A percentile compares a stretch with the other conserved stretches of the same genome.
phyloP scores from a whole-genome alignment of 2,797 vertebrate genomes.

The Anas capensis region DNA sequence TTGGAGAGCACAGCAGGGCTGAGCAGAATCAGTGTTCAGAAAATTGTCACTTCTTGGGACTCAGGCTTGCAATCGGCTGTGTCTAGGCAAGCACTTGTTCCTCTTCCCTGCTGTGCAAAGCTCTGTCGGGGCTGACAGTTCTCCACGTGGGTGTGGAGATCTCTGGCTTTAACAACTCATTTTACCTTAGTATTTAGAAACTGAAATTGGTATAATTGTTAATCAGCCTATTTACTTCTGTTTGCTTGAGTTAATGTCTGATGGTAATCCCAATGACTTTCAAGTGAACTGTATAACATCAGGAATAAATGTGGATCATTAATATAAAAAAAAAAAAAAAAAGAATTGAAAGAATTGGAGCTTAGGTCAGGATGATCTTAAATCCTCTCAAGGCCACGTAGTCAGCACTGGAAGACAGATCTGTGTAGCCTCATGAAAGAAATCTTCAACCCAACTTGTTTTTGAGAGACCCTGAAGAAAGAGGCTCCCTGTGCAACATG shows the following conservation, averaged over 20 bases:
- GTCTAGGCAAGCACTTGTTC: neutral
- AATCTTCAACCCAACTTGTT: neutral
- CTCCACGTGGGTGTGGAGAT: fast-evolving
- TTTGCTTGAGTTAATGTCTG: neutral
- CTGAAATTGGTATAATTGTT: neutral
- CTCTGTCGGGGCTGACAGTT: neutral
- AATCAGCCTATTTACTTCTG: neutral
- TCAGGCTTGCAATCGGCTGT: neutral
- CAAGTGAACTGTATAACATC: neutral
- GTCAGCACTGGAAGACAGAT: neutral
- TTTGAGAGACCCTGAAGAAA: neutral
- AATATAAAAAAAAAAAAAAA: neutral
- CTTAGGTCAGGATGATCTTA: neutral
- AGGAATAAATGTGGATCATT: neutral
- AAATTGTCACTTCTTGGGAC: neutral
- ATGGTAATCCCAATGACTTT: neutral
- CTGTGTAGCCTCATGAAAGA: neutral
- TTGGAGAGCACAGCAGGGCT: neutral
- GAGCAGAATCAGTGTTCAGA: neutral
- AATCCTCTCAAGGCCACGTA: neutral
- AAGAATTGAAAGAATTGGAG: neutral
- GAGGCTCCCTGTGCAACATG: neutral
- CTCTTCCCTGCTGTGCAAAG: neutral
- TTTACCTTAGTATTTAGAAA: neutral
- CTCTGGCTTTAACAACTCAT: neutral